These are phyloP conservation scores for Heterohyrax brucei DNA, from an alignment of 2,797 vertebrate species.

Conservation along the genomic window DNA sequence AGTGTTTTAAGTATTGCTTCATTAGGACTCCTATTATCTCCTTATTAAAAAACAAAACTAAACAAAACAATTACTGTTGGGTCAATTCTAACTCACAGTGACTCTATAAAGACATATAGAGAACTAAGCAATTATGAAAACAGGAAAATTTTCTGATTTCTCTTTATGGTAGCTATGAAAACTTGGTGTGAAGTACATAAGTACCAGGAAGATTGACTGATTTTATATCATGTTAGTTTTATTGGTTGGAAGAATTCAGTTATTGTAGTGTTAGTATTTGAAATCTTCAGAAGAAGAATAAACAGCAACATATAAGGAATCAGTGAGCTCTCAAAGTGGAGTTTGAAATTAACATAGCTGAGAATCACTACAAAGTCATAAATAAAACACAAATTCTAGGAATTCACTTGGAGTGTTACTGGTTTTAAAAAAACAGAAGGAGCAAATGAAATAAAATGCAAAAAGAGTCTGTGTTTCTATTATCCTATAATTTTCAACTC, in stretches of 20 bases:
- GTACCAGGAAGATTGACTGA: neutral
- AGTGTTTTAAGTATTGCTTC: too few relatives aligned
- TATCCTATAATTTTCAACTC: too few relatives aligned
- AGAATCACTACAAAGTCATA: neutral
- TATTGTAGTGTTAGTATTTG: neutral
- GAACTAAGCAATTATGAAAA: neutral
- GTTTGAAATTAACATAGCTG: slow-evolving; percentile 16
- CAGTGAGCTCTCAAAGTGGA: neutral
- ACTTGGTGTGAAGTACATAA: neutral
- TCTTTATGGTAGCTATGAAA: neutral
- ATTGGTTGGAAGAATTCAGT: neutral
- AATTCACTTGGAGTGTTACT: neutral
- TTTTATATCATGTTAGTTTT: neutral
- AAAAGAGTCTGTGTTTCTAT: neutral
- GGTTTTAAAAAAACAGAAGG: neutral
- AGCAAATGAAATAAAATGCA: slow-evolving; percentile 13
- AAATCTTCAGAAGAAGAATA: neutral
- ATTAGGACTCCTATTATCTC: too few relatives aligned
- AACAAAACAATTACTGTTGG: too few relatives aligned
- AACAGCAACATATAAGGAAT: neutral
- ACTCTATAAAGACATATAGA: neutral
- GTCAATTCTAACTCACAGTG: too few relatives aligned
- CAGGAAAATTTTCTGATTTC: neutral
- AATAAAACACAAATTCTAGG: neutral
- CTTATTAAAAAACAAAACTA: too few relatives aligned